Evolutionary conservation across 2,888 invertebrate genomes (phyloP).

Genomic region (Dascillus cervinus): DNA sequence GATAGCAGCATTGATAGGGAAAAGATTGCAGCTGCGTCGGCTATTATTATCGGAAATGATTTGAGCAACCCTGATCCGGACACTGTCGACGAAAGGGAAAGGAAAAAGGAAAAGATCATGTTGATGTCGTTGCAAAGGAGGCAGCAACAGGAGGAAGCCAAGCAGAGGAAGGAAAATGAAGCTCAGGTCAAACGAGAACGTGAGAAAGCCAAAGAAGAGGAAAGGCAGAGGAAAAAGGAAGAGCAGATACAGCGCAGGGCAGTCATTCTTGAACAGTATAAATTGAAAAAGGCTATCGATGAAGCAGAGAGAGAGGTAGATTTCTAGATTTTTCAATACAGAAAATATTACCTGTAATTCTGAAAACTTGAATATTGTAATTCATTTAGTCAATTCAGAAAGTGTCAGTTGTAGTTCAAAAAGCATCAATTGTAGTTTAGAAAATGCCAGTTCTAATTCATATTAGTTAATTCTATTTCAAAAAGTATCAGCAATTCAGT

Average conservation of each 20-base stretch:
- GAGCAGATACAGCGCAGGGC: slow-evolving; percentile 85
- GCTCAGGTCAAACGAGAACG: slow-evolving; percentile 66
- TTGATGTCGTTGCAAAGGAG: slow-evolving; percentile 81
- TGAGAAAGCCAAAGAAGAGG: slow-evolving; percentile 68
- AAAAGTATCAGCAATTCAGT: too few relatives aligned
- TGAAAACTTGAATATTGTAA: too few relatives aligned
- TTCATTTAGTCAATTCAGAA: too few relatives aligned
- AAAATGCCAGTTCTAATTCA: too few relatives aligned
- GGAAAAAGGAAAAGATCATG: slow-evolving; percentile 87
- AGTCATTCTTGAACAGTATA: slow-evolving; percentile 85
- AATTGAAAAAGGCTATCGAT: slow-evolving; percentile 86
- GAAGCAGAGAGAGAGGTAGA: slow-evolving; percentile 79
- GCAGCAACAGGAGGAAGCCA: slow-evolving; percentile 83
- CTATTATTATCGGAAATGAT: slow-evolving; percentile 62
- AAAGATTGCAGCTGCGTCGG: slow-evolving; percentile 41
- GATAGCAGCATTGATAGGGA: slow-evolving; percentile 44
- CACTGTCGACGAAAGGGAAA: slow-evolving; percentile 84
- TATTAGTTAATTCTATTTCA: too few relatives aligned
- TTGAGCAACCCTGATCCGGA: slow-evolving; percentile 64
- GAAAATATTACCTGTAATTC: too few relatives aligned
- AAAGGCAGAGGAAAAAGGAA: slow-evolving; percentile 63
- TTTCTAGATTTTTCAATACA: slow-evolving; percentile 1
- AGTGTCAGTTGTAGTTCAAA: too few relatives aligned
- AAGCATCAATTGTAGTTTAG: too few relatives aligned
- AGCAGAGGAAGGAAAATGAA: slow-evolving; percentile 77